Percentiles rank a stretch among this genome's conserved stretches.
Conservation (phyloP, 2,113 vertebrate genomes). For the Lepus europaeus region DNA sequence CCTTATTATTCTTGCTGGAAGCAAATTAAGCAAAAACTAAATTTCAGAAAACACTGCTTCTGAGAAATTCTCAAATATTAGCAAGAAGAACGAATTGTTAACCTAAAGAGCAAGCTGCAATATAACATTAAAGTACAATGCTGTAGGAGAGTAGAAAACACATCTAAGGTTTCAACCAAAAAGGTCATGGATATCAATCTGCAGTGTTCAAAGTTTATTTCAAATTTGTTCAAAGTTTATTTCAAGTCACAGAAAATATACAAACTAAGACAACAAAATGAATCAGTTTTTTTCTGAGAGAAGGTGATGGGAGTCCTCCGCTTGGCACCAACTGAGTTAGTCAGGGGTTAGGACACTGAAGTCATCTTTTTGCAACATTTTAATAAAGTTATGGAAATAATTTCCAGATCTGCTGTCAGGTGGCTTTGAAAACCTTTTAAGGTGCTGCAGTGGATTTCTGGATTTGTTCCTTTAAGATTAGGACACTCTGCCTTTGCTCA, state of each 20-base stretch:
- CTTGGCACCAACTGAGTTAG: constrained; percentile 74
- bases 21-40: constrained; percentile 71
- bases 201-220: constrained; percentile 79
- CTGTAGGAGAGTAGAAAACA: constrained; percentile 59
- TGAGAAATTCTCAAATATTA: constrained; percentile 70
- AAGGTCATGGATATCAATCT: constrained; percentile 73
- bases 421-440: constrained; percentile 87
- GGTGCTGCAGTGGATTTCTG: constrained; percentile 98
- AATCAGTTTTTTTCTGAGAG: constrained; percentile 58
- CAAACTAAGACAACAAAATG: constrained; percentile 78
- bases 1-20: constrained; percentile 64
- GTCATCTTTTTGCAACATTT: constrained; percentile 56
- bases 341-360: constrained; percentile 63
- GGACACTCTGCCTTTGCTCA: constrained; percentile 98
- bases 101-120: constrained; percentile 61
- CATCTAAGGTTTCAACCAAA: constrained; percentile 71
- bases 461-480: constrained; percentile 99
- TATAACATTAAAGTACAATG: constrained; percentile 66
- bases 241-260: constrained; percentile 85
- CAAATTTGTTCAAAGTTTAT: constrained; percentile 26
- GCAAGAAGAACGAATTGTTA: constrained; percentile 64
- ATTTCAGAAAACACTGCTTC: constrained; percentile 65
- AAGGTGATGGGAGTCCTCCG: constrained; percentile 65
- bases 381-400: constrained; percentile 70
- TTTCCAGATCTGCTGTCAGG: constrained; percentile 48